These are phyloP conservation scores for Calidris pygmaea DNA, from an alignment of 2,113 vertebrate genomes.

Conservation along the genomic window DNA sequence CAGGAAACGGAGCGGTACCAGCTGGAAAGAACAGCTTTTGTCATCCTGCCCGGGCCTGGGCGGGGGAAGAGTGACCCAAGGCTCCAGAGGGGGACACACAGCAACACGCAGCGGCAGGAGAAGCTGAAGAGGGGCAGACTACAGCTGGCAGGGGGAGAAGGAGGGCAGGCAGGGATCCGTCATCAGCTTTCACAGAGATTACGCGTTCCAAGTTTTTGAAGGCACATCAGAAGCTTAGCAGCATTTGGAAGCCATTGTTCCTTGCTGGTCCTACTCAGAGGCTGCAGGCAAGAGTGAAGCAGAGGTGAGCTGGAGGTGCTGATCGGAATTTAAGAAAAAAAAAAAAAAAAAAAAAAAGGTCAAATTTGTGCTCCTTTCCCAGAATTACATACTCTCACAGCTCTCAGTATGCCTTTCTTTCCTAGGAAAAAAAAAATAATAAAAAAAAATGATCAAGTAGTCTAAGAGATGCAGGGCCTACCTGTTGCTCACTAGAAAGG, in stretches of 20 bases:
- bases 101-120: conserved; percentile 4
- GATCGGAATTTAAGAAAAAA: conserved; percentile 22
- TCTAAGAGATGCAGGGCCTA: background rate
- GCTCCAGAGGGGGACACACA: conserved; percentile 4
- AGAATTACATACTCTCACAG: background rate
- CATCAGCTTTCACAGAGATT: conserved; percentile 26
- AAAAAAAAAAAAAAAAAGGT: background rate
- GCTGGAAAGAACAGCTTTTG: background rate
- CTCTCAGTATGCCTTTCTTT: conserved; percentile 37
- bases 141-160: conserved; percentile 1
- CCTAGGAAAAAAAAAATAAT: background rate
- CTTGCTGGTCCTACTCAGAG: conserved; percentile 38
- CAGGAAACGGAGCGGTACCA: background rate
- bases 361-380: conserved; percentile 12
- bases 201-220: conserved; percentile 39
- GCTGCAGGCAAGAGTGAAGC: conserved; percentile 53
- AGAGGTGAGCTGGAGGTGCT: background rate
- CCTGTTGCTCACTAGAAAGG: background rate
- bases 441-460: background rate
- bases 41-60: background rate
- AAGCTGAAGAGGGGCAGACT: conserved; percentile 27
- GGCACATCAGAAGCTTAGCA: conserved; percentile 66
- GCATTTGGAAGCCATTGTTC: conserved; percentile 55
- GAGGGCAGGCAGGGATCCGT: conserved; percentile 49
- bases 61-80: background rate